A percentile compares a stretch with the other conserved stretches of the same genome.
phyloP scores from a whole-genome alignment of 1,140 invertebrate species.

The Camponotus floridanus region DNA sequence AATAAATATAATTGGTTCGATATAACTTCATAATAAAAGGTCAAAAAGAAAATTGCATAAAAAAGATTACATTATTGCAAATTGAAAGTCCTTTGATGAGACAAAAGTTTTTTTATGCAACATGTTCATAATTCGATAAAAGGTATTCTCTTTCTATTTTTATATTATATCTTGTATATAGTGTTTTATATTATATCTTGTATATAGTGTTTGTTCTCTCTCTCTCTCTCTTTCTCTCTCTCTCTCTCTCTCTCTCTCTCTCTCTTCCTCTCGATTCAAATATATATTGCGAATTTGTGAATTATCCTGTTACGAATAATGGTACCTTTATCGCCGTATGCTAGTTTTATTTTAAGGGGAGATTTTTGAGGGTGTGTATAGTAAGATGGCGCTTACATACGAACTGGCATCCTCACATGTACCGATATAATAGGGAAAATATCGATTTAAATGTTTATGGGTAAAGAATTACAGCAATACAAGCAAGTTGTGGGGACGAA shows the following conservation, averaged over 20 bases:
- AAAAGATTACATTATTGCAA: conserved; percentile 25
- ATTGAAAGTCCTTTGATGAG: background rate
- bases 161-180: conserved; percentile 34
- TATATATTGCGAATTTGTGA: conserved; percentile 17
- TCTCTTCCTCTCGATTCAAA: background rate
- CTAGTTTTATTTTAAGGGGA: conserved; percentile 55
- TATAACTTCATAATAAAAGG: background rate
- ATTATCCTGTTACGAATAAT: background rate
- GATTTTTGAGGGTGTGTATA: conserved; percentile 58
- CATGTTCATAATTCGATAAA: background rate
- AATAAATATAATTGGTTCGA: background rate
- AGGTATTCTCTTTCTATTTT: conserved; percentile 27
- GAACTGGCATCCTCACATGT: background rate
- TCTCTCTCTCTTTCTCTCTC: too few species aligned
- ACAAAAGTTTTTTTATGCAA: conserved; percentile 53
- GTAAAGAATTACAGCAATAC: conserved; percentile 50
- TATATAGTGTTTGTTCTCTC: background rate
- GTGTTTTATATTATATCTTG: conserved; percentile 14
- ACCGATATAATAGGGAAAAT: conserved; percentile 33
- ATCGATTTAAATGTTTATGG: conserved; percentile 65
- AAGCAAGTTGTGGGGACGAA: background rate
- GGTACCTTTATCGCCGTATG: conserved; percentile 12
- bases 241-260: too few species aligned
- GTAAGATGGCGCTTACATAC: conserved; percentile 24
- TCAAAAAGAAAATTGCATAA: background rate